Conservation (phyloP, 2,888 invertebrate species). For the Parelbella ahira region DNA sequence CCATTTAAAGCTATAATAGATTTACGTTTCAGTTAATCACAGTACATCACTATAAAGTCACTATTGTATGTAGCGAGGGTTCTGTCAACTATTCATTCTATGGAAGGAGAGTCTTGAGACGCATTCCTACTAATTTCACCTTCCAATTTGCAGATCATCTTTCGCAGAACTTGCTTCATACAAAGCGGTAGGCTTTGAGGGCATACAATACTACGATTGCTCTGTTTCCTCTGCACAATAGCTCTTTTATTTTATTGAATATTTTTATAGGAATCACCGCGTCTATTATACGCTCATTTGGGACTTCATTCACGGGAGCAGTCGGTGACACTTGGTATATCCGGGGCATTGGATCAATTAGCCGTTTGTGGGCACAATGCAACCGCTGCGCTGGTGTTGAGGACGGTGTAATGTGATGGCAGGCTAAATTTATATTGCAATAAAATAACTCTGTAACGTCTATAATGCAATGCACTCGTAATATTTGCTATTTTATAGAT, state of each 20-base stretch:
- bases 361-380: conserved; percentile 39
- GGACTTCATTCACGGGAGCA: conserved; percentile 43
- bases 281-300: conserved; percentile 69
- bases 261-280: conserved; percentile 41
- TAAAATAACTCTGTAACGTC: background rate
- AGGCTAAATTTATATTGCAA: background rate
- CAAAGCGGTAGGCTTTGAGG: conserved; percentile 62
- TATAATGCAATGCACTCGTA: too few relatives aligned
- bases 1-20: too few relatives aligned
- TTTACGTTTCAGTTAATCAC: too few relatives aligned
- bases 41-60: too few relatives aligned
- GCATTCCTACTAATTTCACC: conserved; percentile 64
- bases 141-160: conserved; percentile 61
- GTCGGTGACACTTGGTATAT: conserved; percentile 60
- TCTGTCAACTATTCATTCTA: too few relatives aligned
- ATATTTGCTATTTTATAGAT: too few relatives aligned
- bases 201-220: conserved; percentile 47
- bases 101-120: conserved; percentile 36
- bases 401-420: conserved; percentile 3
- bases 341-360: conserved; percentile 60
- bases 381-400: conserved; percentile 16
- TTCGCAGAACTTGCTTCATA: conserved; percentile 40
- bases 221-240: conserved; percentile 46
- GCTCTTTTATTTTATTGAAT: conserved; percentile 40
- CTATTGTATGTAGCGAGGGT: too few relatives aligned